Percentiles rank a stretch among this genome's conserved stretches.
These are phyloP conservation scores for Cephalopachus bancanus DNA, from an alignment of 2,797 vertebrate genomes.

Conservation along the genomic window DNA sequence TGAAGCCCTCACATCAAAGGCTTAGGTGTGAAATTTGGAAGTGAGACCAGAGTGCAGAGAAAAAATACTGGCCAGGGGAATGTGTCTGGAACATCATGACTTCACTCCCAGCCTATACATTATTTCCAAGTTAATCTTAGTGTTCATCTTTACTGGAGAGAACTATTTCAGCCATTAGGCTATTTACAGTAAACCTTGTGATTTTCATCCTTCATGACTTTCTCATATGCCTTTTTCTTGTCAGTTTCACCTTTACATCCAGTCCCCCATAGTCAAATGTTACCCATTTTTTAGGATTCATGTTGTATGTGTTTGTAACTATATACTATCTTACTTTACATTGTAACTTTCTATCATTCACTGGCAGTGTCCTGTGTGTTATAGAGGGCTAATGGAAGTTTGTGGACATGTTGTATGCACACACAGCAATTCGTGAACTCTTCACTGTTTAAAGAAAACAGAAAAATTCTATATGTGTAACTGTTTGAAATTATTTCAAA, in stretches of 20 bases:
- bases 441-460: slow-evolving; percentile 19
- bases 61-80: not conserved
- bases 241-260: not conserved
- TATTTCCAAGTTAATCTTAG: not conserved
- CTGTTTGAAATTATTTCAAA: not conserved
- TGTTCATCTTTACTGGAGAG: not conserved
- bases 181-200: not conserved
- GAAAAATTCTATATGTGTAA: not conserved
- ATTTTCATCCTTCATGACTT: not conserved
- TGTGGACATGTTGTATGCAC: not conserved
- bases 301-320: slow-evolving; percentile 7
- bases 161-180: not conserved
- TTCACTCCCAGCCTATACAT: not conserved
- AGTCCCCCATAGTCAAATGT: not conserved
- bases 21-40: not conserved
- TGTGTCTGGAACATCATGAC: not conserved
- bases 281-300: not conserved
- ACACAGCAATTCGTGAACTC: not conserved
- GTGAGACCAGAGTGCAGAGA: not conserved
- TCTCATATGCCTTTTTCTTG: not conserved
- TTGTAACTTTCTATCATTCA: not conserved
- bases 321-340: not conserved
- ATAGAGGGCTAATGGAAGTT: not conserved
- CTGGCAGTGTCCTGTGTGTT: not conserved
- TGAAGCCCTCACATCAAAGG: not conserved